A percentile compares a stretch with the other conserved stretches of the same genome.
Evolutionary conservation across 2,888 invertebrate genomes (phyloP).

Genomic region (Lymantria monacha): DNA sequence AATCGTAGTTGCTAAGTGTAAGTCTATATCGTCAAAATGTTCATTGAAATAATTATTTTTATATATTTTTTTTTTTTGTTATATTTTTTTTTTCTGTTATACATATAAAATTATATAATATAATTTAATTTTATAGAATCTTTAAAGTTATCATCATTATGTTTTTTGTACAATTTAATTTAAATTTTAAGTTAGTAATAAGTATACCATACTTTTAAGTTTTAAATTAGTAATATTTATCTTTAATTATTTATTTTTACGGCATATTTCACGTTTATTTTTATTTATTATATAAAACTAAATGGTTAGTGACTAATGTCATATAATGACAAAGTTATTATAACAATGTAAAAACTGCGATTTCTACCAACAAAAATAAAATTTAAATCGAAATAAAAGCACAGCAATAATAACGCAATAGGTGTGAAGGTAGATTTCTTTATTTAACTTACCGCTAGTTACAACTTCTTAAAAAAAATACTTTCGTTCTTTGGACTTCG

Average conservation of each 20-base stretch:
- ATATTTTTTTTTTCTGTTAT: no score
- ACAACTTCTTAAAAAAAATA: constrained; percentile 42
- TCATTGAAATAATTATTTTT: neutral
- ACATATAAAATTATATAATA: no score
- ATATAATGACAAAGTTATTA: constrained; percentile 6
- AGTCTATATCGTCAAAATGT: neutral
- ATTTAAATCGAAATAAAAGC: constrained; percentile 40
- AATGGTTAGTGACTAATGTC: constrained; percentile 10
- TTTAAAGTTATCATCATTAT: no score
- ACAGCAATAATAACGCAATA: constrained; percentile 79
- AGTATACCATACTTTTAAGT: no score
- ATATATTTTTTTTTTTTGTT: neutral
- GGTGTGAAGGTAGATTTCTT: constrained; percentile 54
- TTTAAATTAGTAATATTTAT: no score
- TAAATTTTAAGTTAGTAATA: no score
- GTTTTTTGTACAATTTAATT: no score
- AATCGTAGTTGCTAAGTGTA: constrained; percentile 33
- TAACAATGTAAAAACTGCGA: constrained; percentile 20
- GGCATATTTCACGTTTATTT: neutral
- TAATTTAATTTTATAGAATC: no score
- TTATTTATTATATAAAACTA: neutral
- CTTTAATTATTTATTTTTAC: no score
- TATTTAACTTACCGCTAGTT: constrained; percentile 71
- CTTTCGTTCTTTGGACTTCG: neutral
- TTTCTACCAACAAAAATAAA: constrained; percentile 38